Conservation (phyloP, 2,888 invertebrate species). For the Pasiphila rectangulata region DNA sequence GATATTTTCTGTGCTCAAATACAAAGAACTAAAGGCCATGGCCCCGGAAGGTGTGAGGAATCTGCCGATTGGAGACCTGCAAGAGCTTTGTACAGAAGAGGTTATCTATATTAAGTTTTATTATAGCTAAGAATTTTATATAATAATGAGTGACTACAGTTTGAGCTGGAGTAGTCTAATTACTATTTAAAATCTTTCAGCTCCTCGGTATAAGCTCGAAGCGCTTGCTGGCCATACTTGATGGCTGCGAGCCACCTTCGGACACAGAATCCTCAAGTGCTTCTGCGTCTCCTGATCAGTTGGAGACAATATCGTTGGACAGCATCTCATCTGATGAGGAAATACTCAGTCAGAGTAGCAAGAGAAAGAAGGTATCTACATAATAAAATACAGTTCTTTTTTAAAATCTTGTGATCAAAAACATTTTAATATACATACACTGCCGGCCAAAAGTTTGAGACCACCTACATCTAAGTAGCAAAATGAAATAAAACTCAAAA, state of each 20-base stretch:
- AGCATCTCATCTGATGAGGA: conserved; percentile 82
- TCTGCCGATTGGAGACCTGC: conserved; percentile 73
- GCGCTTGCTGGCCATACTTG: conserved; percentile 78
- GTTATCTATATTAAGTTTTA: conserved; percentile 37
- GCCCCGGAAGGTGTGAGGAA: conserved; percentile 76
- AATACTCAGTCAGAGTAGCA: conserved; percentile 54
- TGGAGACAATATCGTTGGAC: conserved; percentile 82
- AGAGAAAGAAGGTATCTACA: conserved; percentile 53
- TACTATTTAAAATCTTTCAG: conserved; percentile 40
- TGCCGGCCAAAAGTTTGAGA: no score
- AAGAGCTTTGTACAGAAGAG: conserved; percentile 82
- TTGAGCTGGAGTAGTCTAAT: neutral
- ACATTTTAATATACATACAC: no score
- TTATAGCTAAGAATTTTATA: neutral
- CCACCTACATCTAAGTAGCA: no score
- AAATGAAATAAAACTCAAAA: no score
- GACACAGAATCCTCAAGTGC: conserved; percentile 70
- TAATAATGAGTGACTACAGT: no score
- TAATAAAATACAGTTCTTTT: no score
- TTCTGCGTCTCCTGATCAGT: conserved; percentile 45
- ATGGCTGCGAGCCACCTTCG: conserved; percentile 69
- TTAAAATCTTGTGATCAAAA: no score
- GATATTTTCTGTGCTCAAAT: conserved; percentile 79
- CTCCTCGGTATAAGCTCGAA: conserved; percentile 82
- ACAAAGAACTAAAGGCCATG: conserved; percentile 78